Evolutionary conservation across 1,140 invertebrate species (phyloP).

Genomic region (Sipha flava): DNA sequence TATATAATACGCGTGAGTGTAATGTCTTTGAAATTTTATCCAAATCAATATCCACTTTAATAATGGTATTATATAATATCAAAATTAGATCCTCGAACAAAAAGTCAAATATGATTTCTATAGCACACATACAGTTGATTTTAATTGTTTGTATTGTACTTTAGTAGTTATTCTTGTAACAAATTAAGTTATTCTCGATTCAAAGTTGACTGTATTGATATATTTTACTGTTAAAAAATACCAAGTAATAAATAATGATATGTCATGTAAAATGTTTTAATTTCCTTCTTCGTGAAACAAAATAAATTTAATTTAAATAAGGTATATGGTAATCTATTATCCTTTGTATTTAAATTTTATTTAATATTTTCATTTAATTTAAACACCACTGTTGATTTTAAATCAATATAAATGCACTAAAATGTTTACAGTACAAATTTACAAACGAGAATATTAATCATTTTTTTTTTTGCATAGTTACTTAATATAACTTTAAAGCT

Average conservation of each 20-base stretch:
- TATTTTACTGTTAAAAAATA: not conserved
- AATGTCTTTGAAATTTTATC: not conserved
- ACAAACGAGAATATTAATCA: not conserved
- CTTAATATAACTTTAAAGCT: not conserved
- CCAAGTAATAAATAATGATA: not conserved
- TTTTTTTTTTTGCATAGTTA: not conserved
- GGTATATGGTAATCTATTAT: not conserved
- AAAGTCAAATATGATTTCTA: not conserved
- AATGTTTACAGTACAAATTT: not conserved
- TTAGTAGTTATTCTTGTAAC: not conserved
- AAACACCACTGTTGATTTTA: not conserved
- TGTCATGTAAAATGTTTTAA: not conserved
- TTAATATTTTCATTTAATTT: not conserved
- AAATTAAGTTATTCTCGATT: not conserved
- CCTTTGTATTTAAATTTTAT: slow-evolving; percentile 3
- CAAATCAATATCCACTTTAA: not conserved
- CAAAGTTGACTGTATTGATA: not conserved
- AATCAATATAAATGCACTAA: not conserved
- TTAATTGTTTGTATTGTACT: not conserved
- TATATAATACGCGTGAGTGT: not conserved
- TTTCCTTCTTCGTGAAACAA: not conserved
- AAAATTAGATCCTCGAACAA: not conserved
- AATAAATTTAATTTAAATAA: not conserved
- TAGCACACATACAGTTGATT: not conserved
- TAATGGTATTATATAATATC: not conserved